phyloP scores from a whole-genome alignment of 2,113 vertebrate species.

The Asarcornis scutulata region DNA sequence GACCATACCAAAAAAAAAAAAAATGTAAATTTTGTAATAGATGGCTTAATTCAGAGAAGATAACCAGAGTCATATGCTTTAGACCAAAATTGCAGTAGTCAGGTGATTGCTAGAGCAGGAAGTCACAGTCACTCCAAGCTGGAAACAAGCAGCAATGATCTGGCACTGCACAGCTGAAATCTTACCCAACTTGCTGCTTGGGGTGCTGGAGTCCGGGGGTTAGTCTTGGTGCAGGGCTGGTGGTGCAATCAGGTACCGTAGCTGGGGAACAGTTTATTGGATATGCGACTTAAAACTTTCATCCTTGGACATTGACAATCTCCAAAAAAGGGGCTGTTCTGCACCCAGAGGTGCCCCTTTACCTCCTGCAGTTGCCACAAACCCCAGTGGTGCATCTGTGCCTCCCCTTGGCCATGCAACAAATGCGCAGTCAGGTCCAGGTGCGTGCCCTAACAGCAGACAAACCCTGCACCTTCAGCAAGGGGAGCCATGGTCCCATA shows the following conservation, averaged over 20 bases:
- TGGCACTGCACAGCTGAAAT: not conserved
- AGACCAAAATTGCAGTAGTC: not conserved
- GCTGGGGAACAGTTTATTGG: not conserved
- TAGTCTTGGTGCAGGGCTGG: not conserved
- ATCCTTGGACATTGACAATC: not conserved
- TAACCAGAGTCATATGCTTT: not conserved
- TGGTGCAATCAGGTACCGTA: not conserved
- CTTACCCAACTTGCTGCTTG: not conserved
- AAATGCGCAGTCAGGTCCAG: not conserved
- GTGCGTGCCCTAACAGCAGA: not conserved
- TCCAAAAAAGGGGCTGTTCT: not conserved
- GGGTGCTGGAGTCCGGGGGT: not conserved
- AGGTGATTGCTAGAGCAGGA: not conserved
- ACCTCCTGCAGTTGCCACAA: not conserved
- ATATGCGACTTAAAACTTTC: not conserved
- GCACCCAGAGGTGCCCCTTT: not conserved
- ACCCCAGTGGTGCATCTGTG: not conserved
- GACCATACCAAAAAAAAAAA: not conserved
- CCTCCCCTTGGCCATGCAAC: not conserved
- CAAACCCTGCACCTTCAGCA: not conserved
- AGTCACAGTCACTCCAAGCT: not conserved
- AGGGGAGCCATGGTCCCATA: not conserved
- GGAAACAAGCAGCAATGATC: not conserved
- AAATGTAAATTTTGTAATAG: not conserved
- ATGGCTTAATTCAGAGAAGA: not conserved